Percentiles rank a stretch among this genome's conserved stretches.
These are phyloP conservation scores for Oncorhynchus mykiss DNA, from an alignment of 2,113 vertebrate species.

Conservation along the genomic window DNA sequence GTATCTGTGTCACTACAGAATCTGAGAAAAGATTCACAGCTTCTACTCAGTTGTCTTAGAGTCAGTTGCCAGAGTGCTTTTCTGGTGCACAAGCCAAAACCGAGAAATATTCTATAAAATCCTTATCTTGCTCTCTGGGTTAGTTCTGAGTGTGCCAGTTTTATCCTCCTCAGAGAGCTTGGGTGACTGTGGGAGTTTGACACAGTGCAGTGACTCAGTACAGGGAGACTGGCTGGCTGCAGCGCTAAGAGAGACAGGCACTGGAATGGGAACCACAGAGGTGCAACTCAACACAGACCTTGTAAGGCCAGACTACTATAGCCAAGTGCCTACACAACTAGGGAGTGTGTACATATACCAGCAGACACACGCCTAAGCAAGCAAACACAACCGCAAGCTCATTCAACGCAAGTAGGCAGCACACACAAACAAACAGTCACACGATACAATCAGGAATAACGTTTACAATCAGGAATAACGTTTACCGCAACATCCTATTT, in stretches of 20 bases:
- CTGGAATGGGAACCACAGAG: neutral
- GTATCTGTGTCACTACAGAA: neutral
- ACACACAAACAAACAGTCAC: slow-evolving; percentile 58
- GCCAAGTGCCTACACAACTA: neutral
- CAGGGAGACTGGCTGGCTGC: neutral
- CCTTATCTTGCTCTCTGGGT: neutral
- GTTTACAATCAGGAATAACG: too few relatives aligned
- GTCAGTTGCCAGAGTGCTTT: too few relatives aligned
- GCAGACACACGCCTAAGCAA: neutral
- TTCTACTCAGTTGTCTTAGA: neutral
- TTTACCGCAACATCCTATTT: neutral
- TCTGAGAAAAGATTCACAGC: neutral
- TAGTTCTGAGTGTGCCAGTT: too few relatives aligned
- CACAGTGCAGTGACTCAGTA: slow-evolving; percentile 12
- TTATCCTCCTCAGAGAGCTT: neutral
- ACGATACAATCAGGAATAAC: too few relatives aligned
- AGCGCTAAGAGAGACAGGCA: slow-evolving; percentile 12
- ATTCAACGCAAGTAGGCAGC: neutral
- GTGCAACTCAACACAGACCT: neutral
- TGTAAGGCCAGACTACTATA: neutral
- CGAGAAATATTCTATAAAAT: neutral
- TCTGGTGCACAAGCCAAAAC: too few relatives aligned
- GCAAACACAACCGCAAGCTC: neutral
- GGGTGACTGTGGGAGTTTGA: slow-evolving; percentile 12
- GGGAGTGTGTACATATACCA: neutral